Conservation (phyloP, 2,888 invertebrate species). For the Pollenia labialis region DNA sequence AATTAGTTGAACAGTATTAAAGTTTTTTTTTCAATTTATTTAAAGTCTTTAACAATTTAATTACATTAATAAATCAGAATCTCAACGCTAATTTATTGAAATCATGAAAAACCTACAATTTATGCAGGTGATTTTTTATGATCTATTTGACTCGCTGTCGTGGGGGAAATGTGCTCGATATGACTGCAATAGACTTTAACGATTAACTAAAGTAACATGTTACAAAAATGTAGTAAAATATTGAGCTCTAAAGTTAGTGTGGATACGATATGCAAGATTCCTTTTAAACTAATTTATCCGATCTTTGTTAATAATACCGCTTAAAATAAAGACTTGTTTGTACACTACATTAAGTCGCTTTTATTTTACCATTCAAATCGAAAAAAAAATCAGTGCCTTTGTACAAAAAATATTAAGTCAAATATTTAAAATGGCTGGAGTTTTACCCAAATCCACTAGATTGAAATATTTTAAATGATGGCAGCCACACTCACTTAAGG, state of each 20-base stretch:
- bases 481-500: too few relatives aligned
- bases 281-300: too few relatives aligned
- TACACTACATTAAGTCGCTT: too few relatives aligned
- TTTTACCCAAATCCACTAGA: too few relatives aligned
- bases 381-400: too few relatives aligned
- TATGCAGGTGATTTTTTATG: conserved; percentile 27
- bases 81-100: conserved; percentile 62
- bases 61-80: conserved; percentile 66
- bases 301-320: too few relatives aligned
- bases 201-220: neutral
- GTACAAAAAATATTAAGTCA: too few relatives aligned
- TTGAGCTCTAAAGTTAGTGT: neutral
- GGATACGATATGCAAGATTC: neutral
- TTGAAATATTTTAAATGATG: too few relatives aligned
- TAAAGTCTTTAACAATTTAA: conserved; percentile 57
- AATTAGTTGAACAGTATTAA: conserved; percentile 67
- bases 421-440: too few relatives aligned
- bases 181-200: neutral
- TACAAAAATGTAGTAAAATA: neutral
- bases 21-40: conserved; percentile 6
- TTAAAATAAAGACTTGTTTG: too few relatives aligned
- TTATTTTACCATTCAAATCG: too few relatives aligned
- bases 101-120: conserved; percentile 32
- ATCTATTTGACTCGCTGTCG: neutral
- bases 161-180: neutral